Evolutionary conservation across 2,888 invertebrate genomes (phyloP), one percentile per base, ranked within the genome.

Genomic region (Catocala sponsa): DNA sequence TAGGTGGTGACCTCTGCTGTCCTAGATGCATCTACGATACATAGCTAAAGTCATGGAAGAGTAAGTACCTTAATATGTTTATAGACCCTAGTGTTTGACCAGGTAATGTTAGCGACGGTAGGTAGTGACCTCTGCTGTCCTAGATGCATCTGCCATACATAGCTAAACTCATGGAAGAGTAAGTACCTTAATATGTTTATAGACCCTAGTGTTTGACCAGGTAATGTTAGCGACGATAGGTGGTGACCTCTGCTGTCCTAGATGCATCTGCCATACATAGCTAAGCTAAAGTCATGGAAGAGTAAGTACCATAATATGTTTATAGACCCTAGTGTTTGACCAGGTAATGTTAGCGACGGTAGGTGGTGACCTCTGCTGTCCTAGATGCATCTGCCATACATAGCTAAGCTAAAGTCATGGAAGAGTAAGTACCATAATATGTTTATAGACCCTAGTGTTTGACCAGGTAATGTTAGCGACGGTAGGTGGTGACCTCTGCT

Each of bases 121-220:
- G 4, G 25, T 25, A 4, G 25, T 25, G 25, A 25, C 25, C 25
- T 2, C 1, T 25, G 25, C 25, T 25, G 25, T 4, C 25, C 79
- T 99, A 99, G 95, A 99, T 99, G 99, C 99, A 99, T 88, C 95
- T 99, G 81, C 99, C 99, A 0, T 99, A 98, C 88, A 97, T 99
- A 83, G 99, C 99, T 63, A 99, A 99, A 96, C 97, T 99, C 67
- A 99, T 99, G 99, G 98, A 99, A 93, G 98, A 98, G 98, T 99
- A 91, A 95, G 96, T 95, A 15, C 33, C 2, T 35, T 47, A 9
- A 50, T 44, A 9, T 55, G 12, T 35, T 43, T 25, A 25, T 25
- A 25, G 25, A 25, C 25, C 25, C 25, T 25, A 25, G 25, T 25
- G 25, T 25, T 25, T 2, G 25, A 25, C 25, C 25, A 25, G 25